Evolutionary conservation across 1,140 invertebrate species (phyloP), one percentile per base, ranked within the genome.

Genomic region (Temnothorax nylanderi): DNA sequence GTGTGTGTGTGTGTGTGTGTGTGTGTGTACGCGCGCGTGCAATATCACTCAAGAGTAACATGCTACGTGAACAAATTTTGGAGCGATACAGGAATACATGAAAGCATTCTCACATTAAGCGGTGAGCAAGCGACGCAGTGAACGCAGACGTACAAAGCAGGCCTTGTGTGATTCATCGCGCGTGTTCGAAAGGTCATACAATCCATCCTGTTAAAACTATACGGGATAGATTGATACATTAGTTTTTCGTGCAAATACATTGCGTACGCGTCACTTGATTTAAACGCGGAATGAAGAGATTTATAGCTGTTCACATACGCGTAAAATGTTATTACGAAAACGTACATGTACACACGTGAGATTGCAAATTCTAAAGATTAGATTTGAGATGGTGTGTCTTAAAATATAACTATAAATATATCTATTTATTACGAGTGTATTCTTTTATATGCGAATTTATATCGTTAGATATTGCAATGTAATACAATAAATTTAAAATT

Each of bases 131-230:
- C n/a, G n/a, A 7, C 16, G 47, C 2, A 1, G 85, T 58, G 74
- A 54, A 54, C 18, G 51, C 78, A 69, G 80, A 88, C 74, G 51
- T 88, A 78, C 49, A 65, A 85, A 58, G 51, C 34, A 26, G 21
- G 44, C 21, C 11, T 34, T 56, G 67, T 89, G 80, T 89, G 88
- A 89, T 64, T 89, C 88, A 89, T 47, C 54, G 34, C n/a, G 3
- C 13, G 37, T 18, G 32, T 69, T 86, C 13, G 74, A 86, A 88
- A 77, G 60, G 56, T 71, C 77, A 67, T 80, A 69, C 51, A 88
- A 69, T 69, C 49, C 58, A 56, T 32, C 18, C 26, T 13, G 44
- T 69, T 58, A 69, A 75, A 47, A 74, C 34, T 75, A 49, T 54
- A 49, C 10, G 34, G 56, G 62, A 88, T 41, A 49, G 8, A 11